Base-by-base conservation (phyloP, 2,888 invertebrate species). In the Trilocha varians region DNA sequence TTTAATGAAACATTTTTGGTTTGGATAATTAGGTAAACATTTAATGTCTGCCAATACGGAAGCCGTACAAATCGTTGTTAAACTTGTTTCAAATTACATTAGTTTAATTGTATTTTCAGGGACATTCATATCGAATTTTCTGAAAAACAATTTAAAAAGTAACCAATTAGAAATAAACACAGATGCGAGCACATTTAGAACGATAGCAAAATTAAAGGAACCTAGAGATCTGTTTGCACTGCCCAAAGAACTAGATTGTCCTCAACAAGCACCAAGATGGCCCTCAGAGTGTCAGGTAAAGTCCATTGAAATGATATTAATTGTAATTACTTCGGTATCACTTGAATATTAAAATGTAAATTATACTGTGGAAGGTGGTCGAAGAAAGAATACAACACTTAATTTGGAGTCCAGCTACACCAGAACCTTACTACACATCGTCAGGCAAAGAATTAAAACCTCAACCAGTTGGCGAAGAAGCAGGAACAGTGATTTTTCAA, bases 201-300 rank as follows among this genome's bases (percentile, higher is more conserved):
- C 90, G 9, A 87, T 88, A 60, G 90, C 91, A 32, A 89, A 90
- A 59, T 69, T 91, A 43, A 89, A 87, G 65, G 91, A 91, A 61
- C 91, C 92, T 13, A 84, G 91, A 52, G 93, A 93, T 65, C 82
- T 92, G 44, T 93, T 91, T 73, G 90, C 91, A 41, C 78, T 91
- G 53, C 91, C 91, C 45, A 90, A 89, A 65, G 91, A 91, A 68
- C 79, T 90, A 62, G 91, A 91, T 59, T 90, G 90, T 63, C 89
- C 91, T 40, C 91, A 91, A 59, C 94, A 94, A 84, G 91, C 93
- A 58, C 90, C 94, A 44, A 87, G 95, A 70, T 95, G 95, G 95
- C 95, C 95, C 14, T 91, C 93, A 36, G 95, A 95, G 86, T 95
- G 95, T 78, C 94, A 95, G 88, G 95, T 94, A 71, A 79, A 68